Conservation (phyloP, 2,797 vertebrate species). For the Peromyscus aztecus region DNA sequence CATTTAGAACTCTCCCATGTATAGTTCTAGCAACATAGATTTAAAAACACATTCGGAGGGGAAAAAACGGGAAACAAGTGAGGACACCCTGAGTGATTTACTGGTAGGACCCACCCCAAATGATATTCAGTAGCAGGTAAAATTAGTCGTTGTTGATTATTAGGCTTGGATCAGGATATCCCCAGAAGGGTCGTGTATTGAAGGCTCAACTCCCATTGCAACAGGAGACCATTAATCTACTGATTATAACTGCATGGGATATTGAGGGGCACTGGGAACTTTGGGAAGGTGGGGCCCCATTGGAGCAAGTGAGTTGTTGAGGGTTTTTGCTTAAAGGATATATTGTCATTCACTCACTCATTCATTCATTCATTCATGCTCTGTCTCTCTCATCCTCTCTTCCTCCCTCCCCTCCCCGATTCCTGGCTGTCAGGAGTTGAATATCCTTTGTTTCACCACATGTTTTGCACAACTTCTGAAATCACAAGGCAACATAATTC, state of each 20-base stretch:
- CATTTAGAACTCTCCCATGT: constrained; percentile 11
- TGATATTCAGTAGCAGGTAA: background rate
- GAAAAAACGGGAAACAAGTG: background rate
- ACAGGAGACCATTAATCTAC: background rate
- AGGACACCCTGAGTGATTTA: background rate
- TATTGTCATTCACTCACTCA: background rate
- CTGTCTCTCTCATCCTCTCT: background rate
- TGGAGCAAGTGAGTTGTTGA: background rate
- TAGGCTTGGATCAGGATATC: background rate
- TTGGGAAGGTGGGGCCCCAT: background rate
- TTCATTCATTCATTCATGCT: no score
- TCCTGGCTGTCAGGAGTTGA: background rate
- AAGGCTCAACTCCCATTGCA: background rate
- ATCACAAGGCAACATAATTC: background rate
- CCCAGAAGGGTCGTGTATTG: background rate
- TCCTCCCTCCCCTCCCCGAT: no score
- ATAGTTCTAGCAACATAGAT: background rate
- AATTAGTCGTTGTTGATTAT: background rate
- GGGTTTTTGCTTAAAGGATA: background rate
- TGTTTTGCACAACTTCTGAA: background rate
- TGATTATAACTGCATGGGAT: background rate
- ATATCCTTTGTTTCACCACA: background rate
- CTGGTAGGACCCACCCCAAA: background rate
- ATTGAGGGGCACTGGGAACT: background rate
- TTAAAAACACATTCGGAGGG: background rate